phyloP scores from a whole-genome alignment of 2,113 vertebrate genomes.

The Oxygymnocypris stewartii region DNA sequence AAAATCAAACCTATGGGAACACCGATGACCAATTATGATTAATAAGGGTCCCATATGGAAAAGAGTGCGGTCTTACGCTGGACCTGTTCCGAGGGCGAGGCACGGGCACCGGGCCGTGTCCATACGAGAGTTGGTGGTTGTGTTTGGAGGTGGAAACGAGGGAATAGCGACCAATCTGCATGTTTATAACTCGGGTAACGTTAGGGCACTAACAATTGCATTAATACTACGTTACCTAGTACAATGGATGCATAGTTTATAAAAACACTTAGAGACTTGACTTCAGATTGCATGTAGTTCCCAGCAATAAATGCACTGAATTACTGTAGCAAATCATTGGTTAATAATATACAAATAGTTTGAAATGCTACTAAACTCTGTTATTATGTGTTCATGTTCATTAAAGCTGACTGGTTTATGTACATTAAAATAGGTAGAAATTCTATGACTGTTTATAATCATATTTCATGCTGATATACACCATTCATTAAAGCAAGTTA shows the following conservation, averaged over 20 bases:
- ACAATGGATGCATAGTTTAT: background rate
- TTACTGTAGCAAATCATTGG: background rate
- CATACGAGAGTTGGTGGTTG: slow-evolving; percentile 88
- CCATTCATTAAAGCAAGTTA: background rate
- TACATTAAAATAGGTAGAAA: background rate
- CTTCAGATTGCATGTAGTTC: background rate
- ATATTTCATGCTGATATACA: background rate
- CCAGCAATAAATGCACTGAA: background rate
- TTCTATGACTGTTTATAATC: background rate
- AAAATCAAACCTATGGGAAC: background rate
- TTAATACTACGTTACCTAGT: background rate
- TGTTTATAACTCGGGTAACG: slow-evolving; percentile 91
- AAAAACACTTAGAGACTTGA: background rate
- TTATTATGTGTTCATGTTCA: background rate
- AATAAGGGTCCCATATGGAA: slow-evolving; percentile 81
- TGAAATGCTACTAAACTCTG: background rate
- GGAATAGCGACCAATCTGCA: slow-evolving; percentile 93
- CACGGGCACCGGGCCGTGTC: slow-evolving; percentile 91
- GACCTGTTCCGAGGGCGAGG: slow-evolving; percentile 88
- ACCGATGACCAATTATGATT: slow-evolving; percentile 61
- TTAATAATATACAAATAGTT: background rate
- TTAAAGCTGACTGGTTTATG: background rate
- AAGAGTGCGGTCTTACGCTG: slow-evolving; percentile 83
- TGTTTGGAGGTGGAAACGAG: slow-evolving; percentile 95
- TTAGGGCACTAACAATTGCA: slow-evolving; percentile 48